phyloP scores from a whole-genome alignment of 2,888 invertebrate species.

The Ctena decussata region DNA sequence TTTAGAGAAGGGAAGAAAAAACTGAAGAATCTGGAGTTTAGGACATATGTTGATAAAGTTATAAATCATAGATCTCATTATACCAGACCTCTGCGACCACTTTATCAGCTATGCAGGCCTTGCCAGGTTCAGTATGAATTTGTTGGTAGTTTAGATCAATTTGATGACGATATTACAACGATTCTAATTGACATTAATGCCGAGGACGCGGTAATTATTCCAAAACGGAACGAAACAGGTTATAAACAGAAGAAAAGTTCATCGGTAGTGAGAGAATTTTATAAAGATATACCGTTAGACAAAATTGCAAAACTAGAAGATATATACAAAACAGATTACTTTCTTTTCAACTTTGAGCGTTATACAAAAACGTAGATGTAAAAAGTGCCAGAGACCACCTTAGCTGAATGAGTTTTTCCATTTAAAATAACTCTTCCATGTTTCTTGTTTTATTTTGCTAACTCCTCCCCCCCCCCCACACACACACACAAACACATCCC shows the following conservation, averaged over 20 bases:
- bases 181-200: not conserved
- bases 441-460: no score
- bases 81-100: not conserved
- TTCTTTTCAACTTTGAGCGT: not conserved
- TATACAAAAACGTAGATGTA: no score
- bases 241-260: not conserved
- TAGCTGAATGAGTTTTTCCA: no score
- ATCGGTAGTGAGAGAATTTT: not conserved
- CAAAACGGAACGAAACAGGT: not conserved
- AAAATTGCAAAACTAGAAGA: not conserved
- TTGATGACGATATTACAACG: not conserved
- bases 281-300: not conserved
- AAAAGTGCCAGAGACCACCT: no score
- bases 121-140: not conserved
- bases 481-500: no score
- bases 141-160: not conserved
- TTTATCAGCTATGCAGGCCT: not conserved
- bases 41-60: not conserved
- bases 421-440: no score
- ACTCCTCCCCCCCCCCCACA: no score
- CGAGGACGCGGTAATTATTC: not conserved
- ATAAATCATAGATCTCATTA: not conserved
- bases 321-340: not conserved
- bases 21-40: not conserved
- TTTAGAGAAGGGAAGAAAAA: not conserved